These are phyloP conservation scores for Silurus meridionalis DNA, from an alignment of 2,113 vertebrate species.

Conservation along the genomic window DNA sequence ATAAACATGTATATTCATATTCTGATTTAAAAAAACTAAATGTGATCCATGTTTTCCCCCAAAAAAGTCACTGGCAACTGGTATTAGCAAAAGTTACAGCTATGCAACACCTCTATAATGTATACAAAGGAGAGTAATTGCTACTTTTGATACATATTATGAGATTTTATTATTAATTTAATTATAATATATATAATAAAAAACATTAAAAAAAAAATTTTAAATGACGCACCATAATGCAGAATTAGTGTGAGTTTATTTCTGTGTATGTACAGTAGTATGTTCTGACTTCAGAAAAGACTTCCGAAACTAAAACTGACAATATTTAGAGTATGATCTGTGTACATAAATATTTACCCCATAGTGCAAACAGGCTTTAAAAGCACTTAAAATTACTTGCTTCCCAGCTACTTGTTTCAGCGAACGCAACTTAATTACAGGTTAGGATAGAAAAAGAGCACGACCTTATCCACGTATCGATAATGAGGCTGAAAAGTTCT, in stretches of 20 bases:
- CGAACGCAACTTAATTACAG: neutral
- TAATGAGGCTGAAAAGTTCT: too few relatives aligned
- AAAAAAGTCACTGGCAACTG: neutral
- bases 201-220: too few relatives aligned
- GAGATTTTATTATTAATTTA: too few relatives aligned
- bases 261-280: neutral
- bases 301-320: slow-evolving; percentile 26
- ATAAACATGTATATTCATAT: neutral
- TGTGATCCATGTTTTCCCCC: neutral
- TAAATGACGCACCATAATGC: too few relatives aligned
- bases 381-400: slow-evolving; percentile 19
- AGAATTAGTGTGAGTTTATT: neutral
- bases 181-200: too few relatives aligned
- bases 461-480: neutral
- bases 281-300: slow-evolving; percentile 14
- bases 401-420: neutral
- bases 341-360: slow-evolving; percentile 48
- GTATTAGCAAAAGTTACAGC: neutral
- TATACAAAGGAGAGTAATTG: too few relatives aligned
- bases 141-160: too few relatives aligned
- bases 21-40: neutral
- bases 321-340: slow-evolving; percentile 42
- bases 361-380: slow-evolving; percentile 27
- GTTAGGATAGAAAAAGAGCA: neutral
- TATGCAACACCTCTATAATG: neutral